phyloP scores from a whole-genome alignment of 2,113 vertebrate genomes.

The Pterophyllum scalare region DNA sequence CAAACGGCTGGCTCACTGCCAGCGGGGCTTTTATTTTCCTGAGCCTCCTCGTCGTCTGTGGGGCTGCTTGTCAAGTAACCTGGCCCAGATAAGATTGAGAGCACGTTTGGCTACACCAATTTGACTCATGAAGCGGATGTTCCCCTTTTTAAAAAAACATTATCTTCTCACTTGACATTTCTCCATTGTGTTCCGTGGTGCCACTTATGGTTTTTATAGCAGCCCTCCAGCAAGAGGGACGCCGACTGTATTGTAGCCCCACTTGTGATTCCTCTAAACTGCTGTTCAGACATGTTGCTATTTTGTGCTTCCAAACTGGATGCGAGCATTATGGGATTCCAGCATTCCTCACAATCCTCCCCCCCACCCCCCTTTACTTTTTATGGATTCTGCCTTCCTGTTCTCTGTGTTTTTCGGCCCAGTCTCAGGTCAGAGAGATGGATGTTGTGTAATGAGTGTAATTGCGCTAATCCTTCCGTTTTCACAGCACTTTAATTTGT shows the following conservation, averaged over 20 bases:
- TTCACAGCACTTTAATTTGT: conserved; percentile 73
- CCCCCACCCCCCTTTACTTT: conserved; percentile 16
- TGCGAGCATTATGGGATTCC: conserved; percentile 75
- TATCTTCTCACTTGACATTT: conserved; percentile 60
- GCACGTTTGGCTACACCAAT: conserved; percentile 30
- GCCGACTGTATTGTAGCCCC: conserved; percentile 48
- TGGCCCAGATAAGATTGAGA: conserved; percentile 42
- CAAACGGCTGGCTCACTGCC: conserved; percentile 34
- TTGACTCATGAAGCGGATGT: conserved; percentile 38
- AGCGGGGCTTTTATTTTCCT: conserved; percentile 24
- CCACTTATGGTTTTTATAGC: conserved; percentile 62
- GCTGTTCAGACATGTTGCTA: conserved; percentile 80
- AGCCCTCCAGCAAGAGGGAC: conserved; percentile 65
- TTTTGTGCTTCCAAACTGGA: conserved; percentile 68
- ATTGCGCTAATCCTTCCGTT: conserved; percentile 76
- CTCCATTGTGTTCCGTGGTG: conserved; percentile 54
- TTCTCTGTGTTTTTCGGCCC: conserved; percentile 56
- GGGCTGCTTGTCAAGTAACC: conserved; percentile 21
- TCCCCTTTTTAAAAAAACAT: conserved; percentile 57
- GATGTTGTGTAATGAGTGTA: conserved; percentile 73
- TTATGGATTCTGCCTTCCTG: conserved; percentile 70
- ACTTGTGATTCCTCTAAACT: conserved; percentile 55
- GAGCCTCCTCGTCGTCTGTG: conserved; percentile 9
- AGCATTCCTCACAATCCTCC: conserved; percentile 72
- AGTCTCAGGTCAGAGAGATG: conserved; percentile 66